These are phyloP conservation scores for Henicopernis longicauda DNA, from an alignment of 2,113 vertebrate genomes.

Conservation along the genomic window DNA sequence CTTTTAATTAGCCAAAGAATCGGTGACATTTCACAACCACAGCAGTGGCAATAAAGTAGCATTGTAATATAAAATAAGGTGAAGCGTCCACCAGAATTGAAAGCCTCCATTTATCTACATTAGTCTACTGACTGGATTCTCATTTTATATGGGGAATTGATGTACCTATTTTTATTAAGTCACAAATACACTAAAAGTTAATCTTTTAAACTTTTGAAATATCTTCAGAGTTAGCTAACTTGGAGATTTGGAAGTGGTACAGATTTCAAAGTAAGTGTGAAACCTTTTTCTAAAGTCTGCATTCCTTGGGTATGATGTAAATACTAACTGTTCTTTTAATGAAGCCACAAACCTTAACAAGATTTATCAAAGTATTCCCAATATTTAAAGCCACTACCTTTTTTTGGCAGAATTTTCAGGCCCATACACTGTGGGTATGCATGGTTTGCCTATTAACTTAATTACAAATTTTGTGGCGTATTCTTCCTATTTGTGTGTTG, in stretches of 20 bases:
- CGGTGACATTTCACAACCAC: constrained; percentile 29
- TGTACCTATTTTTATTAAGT: background rate
- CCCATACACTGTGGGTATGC: background rate
- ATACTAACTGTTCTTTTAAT: background rate
- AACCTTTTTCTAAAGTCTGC: background rate
- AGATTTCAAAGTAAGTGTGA: background rate
- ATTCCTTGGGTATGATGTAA: background rate
- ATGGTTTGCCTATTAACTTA: background rate
- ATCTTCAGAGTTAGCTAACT: background rate
- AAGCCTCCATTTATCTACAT: background rate
- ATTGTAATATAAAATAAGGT: constrained; percentile 16
- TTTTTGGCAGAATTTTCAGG: background rate
- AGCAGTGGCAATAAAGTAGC: background rate
- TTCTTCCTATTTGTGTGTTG: background rate
- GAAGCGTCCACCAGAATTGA: background rate
- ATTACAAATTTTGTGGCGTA: background rate
- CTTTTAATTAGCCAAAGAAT: constrained; percentile 60
- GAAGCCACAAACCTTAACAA: background rate
- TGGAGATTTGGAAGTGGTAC: background rate
- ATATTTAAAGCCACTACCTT: background rate
- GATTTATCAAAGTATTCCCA: background rate
- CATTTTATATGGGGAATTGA: background rate
- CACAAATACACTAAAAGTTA: background rate
- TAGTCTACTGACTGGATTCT: background rate
- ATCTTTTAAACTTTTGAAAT: background rate